phyloP scores from a whole-genome alignment of 1,140 invertebrate genomes.

The Sitophilus oryzae region DNA sequence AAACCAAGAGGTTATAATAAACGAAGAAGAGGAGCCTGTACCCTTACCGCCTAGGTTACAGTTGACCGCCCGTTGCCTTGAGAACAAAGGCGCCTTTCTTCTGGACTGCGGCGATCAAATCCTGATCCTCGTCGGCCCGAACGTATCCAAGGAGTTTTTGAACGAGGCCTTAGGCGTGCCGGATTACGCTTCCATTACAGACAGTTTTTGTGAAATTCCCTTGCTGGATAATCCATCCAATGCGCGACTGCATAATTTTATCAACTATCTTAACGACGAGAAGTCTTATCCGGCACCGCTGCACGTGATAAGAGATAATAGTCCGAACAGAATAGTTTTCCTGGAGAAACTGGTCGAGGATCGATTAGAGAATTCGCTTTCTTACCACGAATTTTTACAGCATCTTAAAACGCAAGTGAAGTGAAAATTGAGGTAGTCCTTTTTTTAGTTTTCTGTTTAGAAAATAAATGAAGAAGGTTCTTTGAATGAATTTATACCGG shows the following conservation, averaged over 20 bases:
- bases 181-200: constrained; percentile 51
- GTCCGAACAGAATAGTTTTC: constrained; percentile 73
- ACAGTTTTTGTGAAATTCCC: constrained; percentile 69
- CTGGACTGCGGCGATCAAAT: constrained; percentile 83
- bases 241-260: constrained; percentile 70
- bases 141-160: constrained; percentile 69
- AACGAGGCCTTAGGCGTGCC: constrained; percentile 59
- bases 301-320: constrained; percentile 87
- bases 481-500: no score
- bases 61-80: constrained; percentile 65
- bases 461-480: neutral
- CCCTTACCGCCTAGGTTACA: constrained; percentile 60
- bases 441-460: constrained; percentile 9
- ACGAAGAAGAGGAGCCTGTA: constrained; percentile 50
- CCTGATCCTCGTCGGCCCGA: constrained; percentile 81
- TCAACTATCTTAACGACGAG: constrained; percentile 78
- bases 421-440: constrained; percentile 41
- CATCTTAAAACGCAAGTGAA: constrained; percentile 89
- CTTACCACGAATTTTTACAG: constrained; percentile 97
- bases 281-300: constrained; percentile 73
- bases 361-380: constrained; percentile 84
- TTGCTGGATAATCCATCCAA: constrained; percentile 71
- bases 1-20: constrained; percentile 54
- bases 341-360: constrained; percentile 90
- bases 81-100: constrained; percentile 84